Conservation (phyloP, 2,888 invertebrate species). For the Falcaria lacertinaria region DNA sequence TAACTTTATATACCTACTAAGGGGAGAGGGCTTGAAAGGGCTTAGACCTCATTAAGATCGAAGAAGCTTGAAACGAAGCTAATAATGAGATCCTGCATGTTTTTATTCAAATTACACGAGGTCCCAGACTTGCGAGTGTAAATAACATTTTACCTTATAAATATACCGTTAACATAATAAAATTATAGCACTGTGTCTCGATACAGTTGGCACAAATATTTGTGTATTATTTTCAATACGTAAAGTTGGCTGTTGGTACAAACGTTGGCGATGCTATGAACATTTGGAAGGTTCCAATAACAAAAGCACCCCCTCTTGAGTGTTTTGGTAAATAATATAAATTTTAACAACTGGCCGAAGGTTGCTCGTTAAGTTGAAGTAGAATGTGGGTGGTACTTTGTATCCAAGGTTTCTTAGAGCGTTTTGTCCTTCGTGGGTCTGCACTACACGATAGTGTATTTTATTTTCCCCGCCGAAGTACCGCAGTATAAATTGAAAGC, state of each 20-base stretch:
- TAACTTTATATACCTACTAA: too few relatives aligned
- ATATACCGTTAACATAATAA: conserved; percentile 1
- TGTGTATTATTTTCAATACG: background rate
- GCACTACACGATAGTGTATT: too few relatives aligned
- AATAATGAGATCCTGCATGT: background rate
- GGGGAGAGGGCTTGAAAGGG: background rate
- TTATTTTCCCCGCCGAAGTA: too few relatives aligned
- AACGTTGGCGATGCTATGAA: background rate
- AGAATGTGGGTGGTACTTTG: too few relatives aligned
- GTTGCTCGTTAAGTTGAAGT: background rate
- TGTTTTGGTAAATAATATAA: background rate
- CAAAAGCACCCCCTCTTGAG: background rate
- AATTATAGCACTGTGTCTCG: background rate
- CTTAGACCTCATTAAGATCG: conserved; percentile 1
- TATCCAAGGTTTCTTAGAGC: too few relatives aligned
- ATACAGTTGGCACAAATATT: background rate
- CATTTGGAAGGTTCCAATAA: background rate
- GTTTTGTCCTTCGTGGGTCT: too few relatives aligned
- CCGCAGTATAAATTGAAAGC: too few relatives aligned
- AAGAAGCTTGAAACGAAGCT: background rate
- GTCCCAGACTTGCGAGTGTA: background rate
- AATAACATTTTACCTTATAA: conserved; percentile 1
- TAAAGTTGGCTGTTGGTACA: background rate
- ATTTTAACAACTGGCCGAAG: background rate
- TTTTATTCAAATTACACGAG: background rate